Evolutionary conservation across 1,140 invertebrate species (phyloP).

Genomic region (Chelonus insularis): DNA sequence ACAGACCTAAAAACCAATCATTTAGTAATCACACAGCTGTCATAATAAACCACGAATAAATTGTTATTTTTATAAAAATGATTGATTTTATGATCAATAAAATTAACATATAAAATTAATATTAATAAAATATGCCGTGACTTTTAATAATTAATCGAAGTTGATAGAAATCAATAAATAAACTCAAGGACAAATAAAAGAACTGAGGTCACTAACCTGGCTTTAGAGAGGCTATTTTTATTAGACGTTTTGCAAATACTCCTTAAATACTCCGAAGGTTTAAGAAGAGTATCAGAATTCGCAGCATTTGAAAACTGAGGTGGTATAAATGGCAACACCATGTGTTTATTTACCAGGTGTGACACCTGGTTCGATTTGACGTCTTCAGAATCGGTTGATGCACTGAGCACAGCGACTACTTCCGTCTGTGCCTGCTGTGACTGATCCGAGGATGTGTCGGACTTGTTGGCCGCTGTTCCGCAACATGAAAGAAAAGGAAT

Average conservation of each 20-base stretch:
- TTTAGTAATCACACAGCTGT: too few species aligned
- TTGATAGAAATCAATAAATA: background rate
- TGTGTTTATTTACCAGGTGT: constrained; percentile 78
- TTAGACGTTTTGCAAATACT: constrained; percentile 68
- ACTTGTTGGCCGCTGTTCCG: constrained; percentile 58
- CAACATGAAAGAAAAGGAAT: constrained; percentile 33
- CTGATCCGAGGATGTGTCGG: constrained; percentile 48
- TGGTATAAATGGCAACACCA: constrained; percentile 83
- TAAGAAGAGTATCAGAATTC: constrained; percentile 79
- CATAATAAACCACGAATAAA: too few species aligned
- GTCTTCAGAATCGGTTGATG: constrained; percentile 48
- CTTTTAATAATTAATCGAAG: background rate
- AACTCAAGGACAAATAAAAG: background rate
- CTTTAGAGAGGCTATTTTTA: constrained; percentile 52
- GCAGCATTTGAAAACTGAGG: constrained; percentile 77
- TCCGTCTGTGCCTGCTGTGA: constrained; percentile 47
- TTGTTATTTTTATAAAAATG: too few species aligned
- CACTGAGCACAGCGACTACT: constrained; percentile 36
- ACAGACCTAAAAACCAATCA: constrained; percentile 46
- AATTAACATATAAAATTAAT: too few species aligned
- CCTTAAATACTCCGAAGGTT: constrained; percentile 87
- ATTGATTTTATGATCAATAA: too few species aligned
- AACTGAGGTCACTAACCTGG: constrained; percentile 43
- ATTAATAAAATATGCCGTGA: too few species aligned
- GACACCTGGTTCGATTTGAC: constrained; percentile 49